Conservation (phyloP, 2,113 vertebrate genomes). For the Paramormyrops kingsleyae region DNA sequence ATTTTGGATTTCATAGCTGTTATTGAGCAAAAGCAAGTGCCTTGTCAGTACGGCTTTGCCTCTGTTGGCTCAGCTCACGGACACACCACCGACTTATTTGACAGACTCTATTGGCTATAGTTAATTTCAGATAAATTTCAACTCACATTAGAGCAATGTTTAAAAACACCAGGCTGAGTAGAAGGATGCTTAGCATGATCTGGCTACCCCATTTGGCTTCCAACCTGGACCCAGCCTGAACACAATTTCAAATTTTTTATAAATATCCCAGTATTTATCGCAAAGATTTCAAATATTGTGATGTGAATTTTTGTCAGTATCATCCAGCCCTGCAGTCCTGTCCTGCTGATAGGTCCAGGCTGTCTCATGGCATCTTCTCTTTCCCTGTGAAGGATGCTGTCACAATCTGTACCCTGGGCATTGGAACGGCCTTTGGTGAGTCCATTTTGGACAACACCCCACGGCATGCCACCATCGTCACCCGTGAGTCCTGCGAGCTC, state of each 20-base stretch:
- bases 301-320: not conserved
- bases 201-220: no score
- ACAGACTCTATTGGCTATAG: not conserved
- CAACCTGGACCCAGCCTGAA: no score
- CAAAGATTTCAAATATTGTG: not conserved
- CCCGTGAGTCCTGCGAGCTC: constrained; percentile 82
- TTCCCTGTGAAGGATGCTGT: constrained; percentile 76
- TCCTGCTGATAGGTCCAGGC: not conserved
- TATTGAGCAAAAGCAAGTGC: not conserved
- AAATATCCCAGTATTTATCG: not conserved
- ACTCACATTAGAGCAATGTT: no score
- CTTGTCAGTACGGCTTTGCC: not conserved
- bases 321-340: not conserved
- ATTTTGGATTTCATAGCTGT: not conserved
- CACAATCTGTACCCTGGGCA: constrained; percentile 88
- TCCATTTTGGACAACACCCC: constrained; percentile 96
- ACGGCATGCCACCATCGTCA: constrained; percentile 92
- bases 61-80: not conserved
- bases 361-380: not conserved
- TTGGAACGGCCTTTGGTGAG: constrained; percentile 93
- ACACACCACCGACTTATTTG: not conserved
- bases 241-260: no score
- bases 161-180: no score
- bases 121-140: not conserved
- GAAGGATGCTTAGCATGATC: no score